Base-by-base conservation (phyloP, 2,113 vertebrate genomes). In the Pardalotus punctatus region DNA sequence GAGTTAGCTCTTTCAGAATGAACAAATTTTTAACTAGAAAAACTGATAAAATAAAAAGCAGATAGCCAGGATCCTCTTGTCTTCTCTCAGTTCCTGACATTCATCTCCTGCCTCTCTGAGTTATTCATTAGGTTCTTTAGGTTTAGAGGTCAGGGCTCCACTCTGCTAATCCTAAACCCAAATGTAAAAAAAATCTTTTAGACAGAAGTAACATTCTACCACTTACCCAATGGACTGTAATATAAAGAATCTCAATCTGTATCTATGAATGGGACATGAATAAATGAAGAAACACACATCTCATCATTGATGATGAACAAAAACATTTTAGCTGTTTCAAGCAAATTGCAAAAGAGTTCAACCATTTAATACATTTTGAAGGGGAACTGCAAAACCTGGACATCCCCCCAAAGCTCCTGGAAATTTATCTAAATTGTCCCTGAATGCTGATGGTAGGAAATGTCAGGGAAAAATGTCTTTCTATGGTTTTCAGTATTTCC, bases 61-160 rank as follows among this genome's bases (percentile, higher is more conserved):
- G 7, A 38, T 35, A 43, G 7, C 10, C 50, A 38, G 36, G 23
- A 67, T 58, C 33, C 15, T 27, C 20, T 76, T 78, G 28, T 43
- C 36, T 73, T 78, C 36, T 57, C 25, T 85, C 65, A 50, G 2
- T 40, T n/a, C 13, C 25, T 69, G 38, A 20, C 10, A 54, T 58
- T 71, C 0, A 0, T 8, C 7, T 64, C 25, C n/a, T 74, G 20
- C 17, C 5, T 74, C 9, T 62, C 35, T 53, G 29, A 6, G 11
- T 50, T 79, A 53, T 54, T 62, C 25, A 6, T 71, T 53, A 53
- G 5, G 5, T 56, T 43, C 12, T 82, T 74, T 36, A 71, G 12
- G 4, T 56, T 73, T 81, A 57, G n/a, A 42, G 12, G 11, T 60
- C 47, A 66, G 25, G 23, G 23, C 5, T 90, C 22, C 38, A 58